These are phyloP conservation scores for Cacoxenus indagator DNA, from an alignment of 2,888 invertebrate species.

Conservation along the genomic window DNA sequence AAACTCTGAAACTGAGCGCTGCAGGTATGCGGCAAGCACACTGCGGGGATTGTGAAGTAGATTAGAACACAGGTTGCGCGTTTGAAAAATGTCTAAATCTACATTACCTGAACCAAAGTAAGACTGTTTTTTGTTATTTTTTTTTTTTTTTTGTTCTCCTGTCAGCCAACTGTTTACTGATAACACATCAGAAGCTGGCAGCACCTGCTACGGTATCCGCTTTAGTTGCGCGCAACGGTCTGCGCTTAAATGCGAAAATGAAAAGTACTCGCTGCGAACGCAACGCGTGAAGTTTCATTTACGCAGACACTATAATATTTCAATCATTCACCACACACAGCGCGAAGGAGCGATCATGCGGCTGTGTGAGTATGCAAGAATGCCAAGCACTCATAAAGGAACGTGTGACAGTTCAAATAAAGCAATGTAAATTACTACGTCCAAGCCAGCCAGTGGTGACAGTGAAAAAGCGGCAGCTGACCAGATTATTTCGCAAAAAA, in stretches of 20 bases:
- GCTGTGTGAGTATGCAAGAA: not conserved
- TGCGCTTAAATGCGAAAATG: not conserved
- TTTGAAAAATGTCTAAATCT: constrained; percentile 51
- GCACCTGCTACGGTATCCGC: constrained; percentile 29
- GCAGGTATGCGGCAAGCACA: constrained; percentile 41
- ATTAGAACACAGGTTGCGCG: not conserved
- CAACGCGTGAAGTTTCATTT: constrained; percentile 1
- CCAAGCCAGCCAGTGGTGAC: not conserved
- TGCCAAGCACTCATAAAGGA: constrained; percentile 21
- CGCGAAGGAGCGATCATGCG: not conserved
- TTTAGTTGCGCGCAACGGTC: not conserved
- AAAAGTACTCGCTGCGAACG: not conserved
- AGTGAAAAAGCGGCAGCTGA: not conserved
- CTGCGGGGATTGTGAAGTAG: no score
- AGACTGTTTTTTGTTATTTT: not conserved
- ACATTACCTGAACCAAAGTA: constrained; percentile 36
- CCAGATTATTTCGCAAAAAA: no score
- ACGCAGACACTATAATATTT: constrained; percentile 18
- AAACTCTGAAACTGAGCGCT: not conserved
- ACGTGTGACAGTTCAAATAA: constrained; percentile 62
- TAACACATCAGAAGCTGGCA: constrained; percentile 57
- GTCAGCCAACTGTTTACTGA: constrained; percentile 35
- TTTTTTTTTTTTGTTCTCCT: constrained; percentile 8
- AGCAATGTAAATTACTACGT: constrained; percentile 51
- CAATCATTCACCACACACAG: constrained; percentile 6